Percentiles rank a stretch among this genome's conserved stretches.
phyloP scores from a whole-genome alignment of 2,797 vertebrate species.

The Malacoctenus gilli region DNA sequence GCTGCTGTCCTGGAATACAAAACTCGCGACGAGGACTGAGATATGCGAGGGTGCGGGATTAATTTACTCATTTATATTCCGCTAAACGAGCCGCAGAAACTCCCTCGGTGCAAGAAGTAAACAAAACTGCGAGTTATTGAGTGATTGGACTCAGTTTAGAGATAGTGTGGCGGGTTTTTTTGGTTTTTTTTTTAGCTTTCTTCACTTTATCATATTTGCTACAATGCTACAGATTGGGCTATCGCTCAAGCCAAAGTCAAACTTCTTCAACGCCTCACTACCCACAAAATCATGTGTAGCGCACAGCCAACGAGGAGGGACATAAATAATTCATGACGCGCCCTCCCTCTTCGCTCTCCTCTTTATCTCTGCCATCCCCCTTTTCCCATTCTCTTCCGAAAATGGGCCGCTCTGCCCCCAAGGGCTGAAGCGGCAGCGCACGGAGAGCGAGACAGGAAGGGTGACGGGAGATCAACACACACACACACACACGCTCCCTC shows the following conservation, averaged over 20 bases:
- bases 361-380: conserved; percentile 54
- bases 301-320: conserved; percentile 17
- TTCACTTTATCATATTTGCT: background rate
- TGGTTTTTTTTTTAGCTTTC: too few species aligned
- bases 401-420: conserved; percentile 45
- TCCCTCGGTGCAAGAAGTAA: too few species aligned
- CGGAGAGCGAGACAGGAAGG: conserved; percentile 43
- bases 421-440: conserved; percentile 12
- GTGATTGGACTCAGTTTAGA: too few species aligned
- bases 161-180: too few species aligned
- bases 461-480: conserved; percentile 34
- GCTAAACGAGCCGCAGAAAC: too few species aligned
- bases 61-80: too few species aligned
- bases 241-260: background rate
- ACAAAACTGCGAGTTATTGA: too few species aligned
- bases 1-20: too few species aligned
- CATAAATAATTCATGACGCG: conserved; percentile 63
- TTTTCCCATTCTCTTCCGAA: conserved; percentile 47
- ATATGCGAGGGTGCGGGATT: too few species aligned
- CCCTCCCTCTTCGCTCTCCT: conserved; percentile 17
- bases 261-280: background rate
- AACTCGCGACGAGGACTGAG: too few species aligned
- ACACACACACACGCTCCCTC: conserved; percentile 3
- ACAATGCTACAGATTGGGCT: too few species aligned
- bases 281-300: background rate